Conservation (phyloP, 2,888 invertebrate species). For the Brachylomia viminalis region DNA sequence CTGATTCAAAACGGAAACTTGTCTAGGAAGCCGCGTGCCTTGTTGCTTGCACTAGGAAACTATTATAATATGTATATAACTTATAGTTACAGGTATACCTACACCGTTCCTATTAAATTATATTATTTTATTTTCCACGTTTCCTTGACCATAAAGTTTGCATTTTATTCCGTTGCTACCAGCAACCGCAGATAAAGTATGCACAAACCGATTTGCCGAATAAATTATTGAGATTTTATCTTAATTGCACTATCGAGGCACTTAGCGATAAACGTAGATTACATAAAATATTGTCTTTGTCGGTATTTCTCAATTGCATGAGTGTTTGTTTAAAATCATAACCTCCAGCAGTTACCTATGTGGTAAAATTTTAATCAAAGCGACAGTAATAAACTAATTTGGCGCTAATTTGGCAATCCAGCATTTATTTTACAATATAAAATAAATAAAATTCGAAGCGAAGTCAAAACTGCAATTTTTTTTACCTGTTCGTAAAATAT, state of each 20-base stretch:
- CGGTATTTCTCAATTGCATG: conserved; percentile 62
- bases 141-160: conserved; percentile 25
- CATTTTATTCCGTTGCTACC: conserved; percentile 32
- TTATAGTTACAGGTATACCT: neutral
- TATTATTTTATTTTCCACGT: conserved; percentile 22
- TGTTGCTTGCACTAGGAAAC: conserved; percentile 10
- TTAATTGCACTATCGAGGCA: conserved; percentile 77
- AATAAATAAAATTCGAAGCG: neutral
- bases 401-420: neutral
- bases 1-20: conserved; percentile 10
- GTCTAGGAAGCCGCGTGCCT: neutral
- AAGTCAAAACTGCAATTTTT: neutral
- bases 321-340: conserved; percentile 57
- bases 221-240: conserved; percentile 76
- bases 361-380: conserved; percentile 2
- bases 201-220: conserved; percentile 71
- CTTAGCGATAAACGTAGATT: conserved; percentile 68
- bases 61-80: neutral
- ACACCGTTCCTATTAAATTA: neutral
- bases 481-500: conserved; percentile 38
- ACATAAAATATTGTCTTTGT: conserved; percentile 71
- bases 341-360: conserved; percentile 27
- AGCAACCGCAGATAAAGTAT: conserved; percentile 64
- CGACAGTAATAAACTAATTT: neutral
- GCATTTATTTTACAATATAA: neutral